Evolutionary conservation across 2,113 vertebrate genomes (phyloP), one percentile per base, ranked within the genome.

Genomic region (Alethe diademata): DNA sequence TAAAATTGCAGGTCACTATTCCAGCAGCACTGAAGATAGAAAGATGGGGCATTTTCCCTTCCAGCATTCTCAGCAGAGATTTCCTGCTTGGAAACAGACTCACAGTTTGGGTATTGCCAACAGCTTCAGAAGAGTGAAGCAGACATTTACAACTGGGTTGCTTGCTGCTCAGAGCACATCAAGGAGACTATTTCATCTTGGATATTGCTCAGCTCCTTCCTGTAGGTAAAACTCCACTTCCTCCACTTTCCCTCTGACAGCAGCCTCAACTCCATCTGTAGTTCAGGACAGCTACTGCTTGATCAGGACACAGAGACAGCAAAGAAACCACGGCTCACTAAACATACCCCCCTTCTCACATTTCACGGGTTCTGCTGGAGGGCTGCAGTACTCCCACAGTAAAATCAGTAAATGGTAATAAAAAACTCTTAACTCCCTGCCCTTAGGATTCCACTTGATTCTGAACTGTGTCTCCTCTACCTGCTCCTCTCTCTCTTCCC

Each of bases 241-340:
- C 40, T 62, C 35, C 64, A 54, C 38, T 31, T 42, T 31, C 22
- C 31, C 23, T 11, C 60, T 69, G 61, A 78, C 8, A 74, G 42
- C 3, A 3, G 20, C 19, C 40, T 67, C 1, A 1, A 22, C 48
- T 64, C 15, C 0, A 0, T 14, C 45, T 67, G 19, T 42, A 50
- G 50, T 3, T 0, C 0, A 70, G 9, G 20, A 53, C 51, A 83
- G 35, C 50, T 61, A 8, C 36, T 69, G 51, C 24, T 60, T 60
- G 4, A 79, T 23, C 45, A 70, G 54, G 31, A 73, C 31, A 57
- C 9, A 28, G 1, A 72, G 14, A 42, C 4, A 72, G 43, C 36
- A 69, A 70, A 53, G 35, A 75, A 71, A 81, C 25, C 24, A 69
- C 2, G 8, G 40, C 50, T 61, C 35, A 53, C 38, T 80, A 43